phyloP scores from a whole-genome alignment of 1,140 invertebrate genomes.

The Drosophila virilis region DNA sequence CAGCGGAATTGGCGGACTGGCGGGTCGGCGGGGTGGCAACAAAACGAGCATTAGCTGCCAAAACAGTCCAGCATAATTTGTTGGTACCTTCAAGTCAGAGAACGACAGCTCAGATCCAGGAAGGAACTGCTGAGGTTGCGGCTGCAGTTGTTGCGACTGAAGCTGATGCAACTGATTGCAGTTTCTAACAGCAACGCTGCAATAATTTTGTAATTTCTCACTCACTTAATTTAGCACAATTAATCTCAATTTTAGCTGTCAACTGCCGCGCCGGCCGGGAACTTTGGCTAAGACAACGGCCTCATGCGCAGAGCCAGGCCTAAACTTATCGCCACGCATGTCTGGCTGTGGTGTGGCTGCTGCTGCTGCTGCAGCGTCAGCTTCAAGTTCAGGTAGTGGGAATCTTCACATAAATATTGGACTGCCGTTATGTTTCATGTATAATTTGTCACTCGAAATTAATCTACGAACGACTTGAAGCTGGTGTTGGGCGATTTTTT shows the following conservation, averaged over 20 bases:
- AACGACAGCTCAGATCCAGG: slow-evolving; percentile 28
- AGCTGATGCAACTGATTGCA: slow-evolving; percentile 72
- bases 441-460: slow-evolving; percentile 80
- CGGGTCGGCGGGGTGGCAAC: slow-evolving; percentile 3
- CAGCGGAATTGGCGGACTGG: not conserved
- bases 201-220: slow-evolving; percentile 82
- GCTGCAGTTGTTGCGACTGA: slow-evolving; percentile 29
- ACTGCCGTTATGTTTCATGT: slow-evolving; percentile 76
- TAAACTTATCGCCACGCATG: slow-evolving; percentile 43
- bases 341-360: slow-evolving; percentile 13
- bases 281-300: slow-evolving; percentile 17
- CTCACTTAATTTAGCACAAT: slow-evolving; percentile 81
- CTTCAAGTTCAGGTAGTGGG: slow-evolving; percentile 62
- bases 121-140: slow-evolving; percentile 36
- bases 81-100: slow-evolving; percentile 40
- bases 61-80: slow-evolving; percentile 67
- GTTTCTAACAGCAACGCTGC: slow-evolving; percentile 75
- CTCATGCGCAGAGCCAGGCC: slow-evolving; percentile 16
- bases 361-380: slow-evolving; percentile 17
- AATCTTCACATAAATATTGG: slow-evolving; percentile 76
- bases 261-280: slow-evolving; percentile 42
- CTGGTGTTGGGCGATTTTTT: slow-evolving; percentile 38
- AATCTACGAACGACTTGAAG: slow-evolving; percentile 57
- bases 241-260: slow-evolving; percentile 81
- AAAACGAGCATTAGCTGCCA: slow-evolving; percentile 49